Evolutionary conservation across 37 sponge, comb jelly and placozoan species (phyloP).

Genomic region (Lycopodina hypogea): DNA sequence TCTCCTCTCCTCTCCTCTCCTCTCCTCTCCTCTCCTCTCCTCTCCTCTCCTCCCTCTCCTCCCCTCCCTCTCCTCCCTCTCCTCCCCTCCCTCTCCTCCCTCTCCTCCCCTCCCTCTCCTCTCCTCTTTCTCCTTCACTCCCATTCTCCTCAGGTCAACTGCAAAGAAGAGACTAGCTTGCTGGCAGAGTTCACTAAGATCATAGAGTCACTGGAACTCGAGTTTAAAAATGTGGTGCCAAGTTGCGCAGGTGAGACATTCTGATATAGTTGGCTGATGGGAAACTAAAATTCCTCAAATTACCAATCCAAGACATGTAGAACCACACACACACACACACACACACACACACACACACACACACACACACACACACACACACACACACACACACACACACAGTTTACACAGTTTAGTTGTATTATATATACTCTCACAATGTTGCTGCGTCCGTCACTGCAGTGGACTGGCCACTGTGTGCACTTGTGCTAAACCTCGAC

Average conservation of each 20-base stretch:
- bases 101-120: too few relatives aligned
- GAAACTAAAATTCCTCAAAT: too few relatives aligned
- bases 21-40: background rate
- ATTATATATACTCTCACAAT: background rate
- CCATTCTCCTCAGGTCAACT: slow-evolving; percentile 15
- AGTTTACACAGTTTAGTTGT: background rate
- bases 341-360: background rate
- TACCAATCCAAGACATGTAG: too few relatives aligned
- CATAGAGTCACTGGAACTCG: slow-evolving; percentile 10
- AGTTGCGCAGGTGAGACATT: background rate
- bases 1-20: background rate
- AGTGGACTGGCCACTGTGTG: too few relatives aligned
- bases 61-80: background rate
- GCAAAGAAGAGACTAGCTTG: slow-evolving; percentile 28
- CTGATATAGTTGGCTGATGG: too few relatives aligned
- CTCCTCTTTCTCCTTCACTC: too few relatives aligned
- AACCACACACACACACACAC: background rate
- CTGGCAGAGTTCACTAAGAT: slow-evolving; percentile 13
- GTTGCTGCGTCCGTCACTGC: background rate
- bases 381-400: background rate
- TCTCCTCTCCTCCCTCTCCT: background rate
- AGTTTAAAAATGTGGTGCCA: slow-evolving; percentile 2
- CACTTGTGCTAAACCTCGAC: too few relatives aligned
- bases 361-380: background rate
- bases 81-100: too few relatives aligned